A percentile compares a stretch with the other conserved stretches of the same genome.
Conservation (phyloP, 2,113 vertebrate species). For the Callocephalon fimbriatum region DNA sequence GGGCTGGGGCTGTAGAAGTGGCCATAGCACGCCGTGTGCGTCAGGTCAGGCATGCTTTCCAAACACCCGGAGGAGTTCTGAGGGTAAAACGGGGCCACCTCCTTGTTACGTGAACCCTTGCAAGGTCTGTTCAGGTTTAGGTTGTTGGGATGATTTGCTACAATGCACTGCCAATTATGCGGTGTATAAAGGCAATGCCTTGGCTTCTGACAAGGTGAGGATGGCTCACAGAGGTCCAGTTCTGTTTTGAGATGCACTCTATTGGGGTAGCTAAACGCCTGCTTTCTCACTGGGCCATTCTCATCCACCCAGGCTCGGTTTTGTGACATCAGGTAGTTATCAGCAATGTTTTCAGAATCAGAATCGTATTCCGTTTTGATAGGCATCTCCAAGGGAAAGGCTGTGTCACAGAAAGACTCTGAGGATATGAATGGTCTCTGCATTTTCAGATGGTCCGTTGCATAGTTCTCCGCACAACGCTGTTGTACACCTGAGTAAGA, state of each 20-base stretch:
- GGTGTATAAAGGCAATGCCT: conserved; percentile 75
- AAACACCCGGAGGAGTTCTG: conserved; percentile 77
- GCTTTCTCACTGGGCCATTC: conserved; percentile 68
- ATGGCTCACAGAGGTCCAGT: conserved; percentile 76
- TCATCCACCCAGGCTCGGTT: conserved; percentile 79
- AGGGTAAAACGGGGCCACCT: conserved; percentile 73
- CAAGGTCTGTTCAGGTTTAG: conserved; percentile 63
- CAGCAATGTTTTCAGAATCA: conserved; percentile 82
- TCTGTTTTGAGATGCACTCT: conserved; percentile 87
- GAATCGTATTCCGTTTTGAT: conserved; percentile 91
- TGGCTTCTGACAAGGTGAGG: conserved; percentile 81
- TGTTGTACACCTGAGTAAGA: conserved; percentile 73
- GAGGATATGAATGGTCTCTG: conserved; percentile 68
- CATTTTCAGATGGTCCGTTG: conserved; percentile 78
- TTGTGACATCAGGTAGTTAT: conserved; percentile 57
- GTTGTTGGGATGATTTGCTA: conserved; percentile 62
- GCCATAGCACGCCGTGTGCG: conserved; percentile 72
- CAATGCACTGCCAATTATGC: conserved; percentile 77
- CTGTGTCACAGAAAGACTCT: conserved; percentile 72
- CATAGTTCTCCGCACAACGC: conserved; percentile 74
- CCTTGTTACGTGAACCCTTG: conserved; percentile 79
- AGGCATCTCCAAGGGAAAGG: conserved; percentile 81
- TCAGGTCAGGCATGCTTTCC: conserved; percentile 73
- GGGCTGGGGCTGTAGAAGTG: conserved; percentile 69
- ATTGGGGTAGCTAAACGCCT: conserved; percentile 70